Conservation (phyloP, 1,140 invertebrate genomes). For the Drosophila melanica region DNA sequence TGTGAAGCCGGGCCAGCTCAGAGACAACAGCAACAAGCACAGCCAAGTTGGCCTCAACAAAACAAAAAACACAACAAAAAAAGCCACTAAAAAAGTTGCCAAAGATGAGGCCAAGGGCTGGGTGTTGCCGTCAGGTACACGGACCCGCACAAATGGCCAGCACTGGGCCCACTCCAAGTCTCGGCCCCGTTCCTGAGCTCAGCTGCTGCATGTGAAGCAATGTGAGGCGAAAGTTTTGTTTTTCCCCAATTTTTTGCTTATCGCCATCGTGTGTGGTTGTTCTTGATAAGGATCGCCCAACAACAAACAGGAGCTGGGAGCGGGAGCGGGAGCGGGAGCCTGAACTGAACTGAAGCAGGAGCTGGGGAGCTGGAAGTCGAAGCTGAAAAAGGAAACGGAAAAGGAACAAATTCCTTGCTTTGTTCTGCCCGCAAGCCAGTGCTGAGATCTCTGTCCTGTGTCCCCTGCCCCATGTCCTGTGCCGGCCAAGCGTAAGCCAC, state of each 20-base stretch:
- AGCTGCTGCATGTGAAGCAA: conserved; percentile 5
- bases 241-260: conserved; percentile 57
- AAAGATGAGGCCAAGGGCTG: conserved; percentile 27
- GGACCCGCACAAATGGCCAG: conserved; percentile 47
- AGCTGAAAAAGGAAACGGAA: background rate
- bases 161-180: background rate
- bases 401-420: conserved; percentile 1
- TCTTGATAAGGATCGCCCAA: conserved; percentile 37
- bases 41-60: background rate
- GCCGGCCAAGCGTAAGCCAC: conserved; percentile 22
- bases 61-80: conserved; percentile 12
- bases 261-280: conserved; percentile 45
- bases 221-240: conserved; percentile 49
- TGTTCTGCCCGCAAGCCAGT: conserved; percentile 15
- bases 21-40: conserved; percentile 32
- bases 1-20: conserved; percentile 52
- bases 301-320: conserved; percentile 7
- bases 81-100: conserved; percentile 11
- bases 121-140: conserved; percentile 30
- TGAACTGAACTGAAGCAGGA: too few species aligned
- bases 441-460: too few species aligned
- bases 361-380: background rate
- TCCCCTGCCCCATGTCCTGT: conserved; percentile 12
- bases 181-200: too few species aligned
- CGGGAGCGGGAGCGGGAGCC: too few species aligned